Percentiles rank a stretch among this genome's conserved stretches.
phyloP scores from a whole-genome alignment of 2,797 vertebrate genomes.

The Picus viridis region DNA sequence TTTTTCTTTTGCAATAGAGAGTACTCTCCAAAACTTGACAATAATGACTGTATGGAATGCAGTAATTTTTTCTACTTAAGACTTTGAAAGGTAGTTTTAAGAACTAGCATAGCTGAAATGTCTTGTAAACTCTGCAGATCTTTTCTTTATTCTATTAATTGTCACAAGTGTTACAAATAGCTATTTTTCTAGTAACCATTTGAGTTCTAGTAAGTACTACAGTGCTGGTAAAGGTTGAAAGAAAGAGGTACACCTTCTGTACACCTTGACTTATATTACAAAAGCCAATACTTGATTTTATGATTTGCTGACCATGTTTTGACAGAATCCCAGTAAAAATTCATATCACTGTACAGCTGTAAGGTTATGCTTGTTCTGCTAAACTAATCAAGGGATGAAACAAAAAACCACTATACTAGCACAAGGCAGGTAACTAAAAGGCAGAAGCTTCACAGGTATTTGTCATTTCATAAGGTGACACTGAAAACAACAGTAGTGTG shows the following conservation, averaged over 20 bases:
- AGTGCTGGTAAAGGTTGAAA: background rate
- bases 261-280: background rate
- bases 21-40: background rate
- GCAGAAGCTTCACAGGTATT: background rate
- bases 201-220: background rate
- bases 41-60: background rate
- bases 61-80: background rate
- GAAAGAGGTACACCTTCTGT: background rate
- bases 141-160: background rate
- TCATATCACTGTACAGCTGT: background rate
- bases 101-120: background rate
- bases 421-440: background rate
- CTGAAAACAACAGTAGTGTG: background rate
- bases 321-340: background rate
- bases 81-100: background rate
- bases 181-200: background rate
- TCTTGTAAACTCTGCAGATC: background rate
- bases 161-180: background rate
- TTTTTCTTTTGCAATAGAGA: background rate
- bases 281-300: background rate
- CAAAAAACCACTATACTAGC: background rate
- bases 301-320: fast-evolving
- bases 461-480: background rate
- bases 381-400: background rate
- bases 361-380: background rate